Evolutionary conservation across 2,797 vertebrate species (phyloP).

Genomic region (Sternotherus odoratus): DNA sequence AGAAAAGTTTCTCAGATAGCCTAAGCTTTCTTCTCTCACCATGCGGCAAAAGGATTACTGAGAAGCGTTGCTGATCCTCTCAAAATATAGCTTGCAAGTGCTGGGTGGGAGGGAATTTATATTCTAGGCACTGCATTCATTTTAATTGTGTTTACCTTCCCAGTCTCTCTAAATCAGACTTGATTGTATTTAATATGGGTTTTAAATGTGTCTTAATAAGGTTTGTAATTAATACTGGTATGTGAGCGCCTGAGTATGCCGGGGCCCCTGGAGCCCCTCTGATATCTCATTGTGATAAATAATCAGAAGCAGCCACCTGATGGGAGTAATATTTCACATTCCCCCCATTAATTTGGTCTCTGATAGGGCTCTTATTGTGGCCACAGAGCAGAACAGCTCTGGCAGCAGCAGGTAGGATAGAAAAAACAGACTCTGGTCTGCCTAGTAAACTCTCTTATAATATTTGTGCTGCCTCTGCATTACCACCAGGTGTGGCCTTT

Average conservation of each 20-base stretch:
- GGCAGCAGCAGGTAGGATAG: not conserved
- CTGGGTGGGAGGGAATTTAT: constrained; percentile 51
- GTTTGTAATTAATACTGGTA: constrained; percentile 75
- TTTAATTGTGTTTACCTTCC: constrained; percentile 77
- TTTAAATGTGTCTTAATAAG: constrained; percentile 71
- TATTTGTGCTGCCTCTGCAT: not conserved
- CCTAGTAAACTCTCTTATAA: fast-evolving
- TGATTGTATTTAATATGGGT: constrained; percentile 77
- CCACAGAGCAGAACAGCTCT: not conserved
- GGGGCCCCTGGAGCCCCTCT: constrained; percentile 57
- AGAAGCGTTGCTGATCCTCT: constrained; percentile 59
- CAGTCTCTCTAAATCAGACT: constrained; percentile 72
- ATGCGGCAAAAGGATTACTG: not conserved
- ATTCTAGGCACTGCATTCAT: constrained; percentile 62
- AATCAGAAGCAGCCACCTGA: constrained; percentile 44
- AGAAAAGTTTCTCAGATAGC: constrained; percentile 35
- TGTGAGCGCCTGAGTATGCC: constrained; percentile 56
- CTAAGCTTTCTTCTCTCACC: constrained; percentile 47
- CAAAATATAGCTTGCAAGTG: constrained; percentile 58
- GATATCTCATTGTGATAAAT: constrained; percentile 62
- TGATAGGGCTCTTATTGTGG: not conserved
- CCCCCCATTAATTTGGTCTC: not conserved
- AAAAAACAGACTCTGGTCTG: not conserved
- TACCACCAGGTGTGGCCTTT: not conserved
- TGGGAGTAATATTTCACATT: constrained; percentile 14